Base-by-base conservation (phyloP, 2,797 vertebrate species). In the Taenioides sp. region DNA sequence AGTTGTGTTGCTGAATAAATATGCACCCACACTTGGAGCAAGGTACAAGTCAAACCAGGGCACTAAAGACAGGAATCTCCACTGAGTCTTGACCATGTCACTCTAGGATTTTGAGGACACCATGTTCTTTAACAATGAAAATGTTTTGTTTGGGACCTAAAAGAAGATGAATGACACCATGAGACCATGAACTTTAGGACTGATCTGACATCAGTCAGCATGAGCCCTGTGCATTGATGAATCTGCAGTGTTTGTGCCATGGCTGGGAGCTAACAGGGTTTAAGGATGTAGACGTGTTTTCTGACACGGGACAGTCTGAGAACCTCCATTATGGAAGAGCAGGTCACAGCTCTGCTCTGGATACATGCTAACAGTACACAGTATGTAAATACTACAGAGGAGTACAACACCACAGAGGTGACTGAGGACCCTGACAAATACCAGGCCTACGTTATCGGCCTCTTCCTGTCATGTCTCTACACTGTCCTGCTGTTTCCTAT, bases 401-500 rank as follows among this genome's bases (percentile, higher is more conserved):
- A 83, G 47, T 91, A 92, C 82, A 95, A 95, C 49, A 65, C 90
- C 1, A 92, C 91, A 0, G 80, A 86, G 77, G 65, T 84, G 71
- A 86, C 47, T 7, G 91, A 91, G 76, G 86, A 50, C 70, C 74
- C 62, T 57, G 91, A 93, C 74, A 90, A 93, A 55, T 93, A 95
- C 76, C 95, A 95, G 20, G 95, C 95, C 34, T 98, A 98, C 0
- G 80, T 94, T 14, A 92, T 98, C 0, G 94, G 96, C 28, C 96
- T 99, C 65, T 96, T 97, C 88, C 92, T 99, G 50, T 99, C 97
- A 0, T 98, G 97, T 58, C 90, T 99, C 20, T 99, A 99, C 83
- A 98, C 97, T 23, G 91, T 98, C 80, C 93, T 99, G 84, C 96
- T 99, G 78, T 99, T 99, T 49, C 98, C 98, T 7, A 97, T 99